These are phyloP conservation scores for Halesus radiatus DNA, from an alignment of 1,140 invertebrate species.

Conservation along the genomic window DNA sequence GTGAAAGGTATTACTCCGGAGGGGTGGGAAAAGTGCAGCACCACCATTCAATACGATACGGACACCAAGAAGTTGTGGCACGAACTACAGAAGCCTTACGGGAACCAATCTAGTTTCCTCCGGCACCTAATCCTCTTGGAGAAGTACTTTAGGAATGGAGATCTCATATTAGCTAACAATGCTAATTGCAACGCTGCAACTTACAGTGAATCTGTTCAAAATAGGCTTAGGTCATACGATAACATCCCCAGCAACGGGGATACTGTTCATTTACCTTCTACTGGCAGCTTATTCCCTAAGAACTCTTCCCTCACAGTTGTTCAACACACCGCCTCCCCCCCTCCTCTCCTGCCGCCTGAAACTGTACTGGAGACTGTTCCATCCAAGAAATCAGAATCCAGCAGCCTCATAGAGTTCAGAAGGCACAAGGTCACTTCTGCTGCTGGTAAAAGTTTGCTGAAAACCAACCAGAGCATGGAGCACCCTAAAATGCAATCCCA, in stretches of 20 bases:
- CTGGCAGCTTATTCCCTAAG: conserved; percentile 49
- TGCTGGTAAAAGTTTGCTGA: conserved; percentile 67
- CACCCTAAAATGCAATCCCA: conserved; percentile 31
- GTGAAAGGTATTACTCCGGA: conserved; percentile 79
- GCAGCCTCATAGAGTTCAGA: conserved; percentile 65
- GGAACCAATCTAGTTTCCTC: conserved; percentile 86
- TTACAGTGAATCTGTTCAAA: conserved; percentile 85
- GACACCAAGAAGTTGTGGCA: conserved; percentile 86
- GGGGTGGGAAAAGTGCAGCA: conserved; percentile 85
- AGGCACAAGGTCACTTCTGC: conserved; percentile 62
- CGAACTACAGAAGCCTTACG: conserved; percentile 85
- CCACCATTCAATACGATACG: conserved; percentile 84
- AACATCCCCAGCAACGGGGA: conserved; percentile 66
- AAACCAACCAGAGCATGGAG: conserved; percentile 61
- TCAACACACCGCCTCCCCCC: conserved; percentile 33
- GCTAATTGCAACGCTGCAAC: conserved; percentile 81
- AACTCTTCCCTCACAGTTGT: conserved; percentile 36
- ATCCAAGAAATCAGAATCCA: conserved; percentile 38
- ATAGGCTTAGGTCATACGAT: conserved; percentile 82
- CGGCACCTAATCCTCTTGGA: conserved; percentile 85
- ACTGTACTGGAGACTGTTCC: conserved; percentile 58
- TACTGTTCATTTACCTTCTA: conserved; percentile 47
- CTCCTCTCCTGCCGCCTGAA: conserved; percentile 36
- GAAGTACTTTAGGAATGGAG: conserved; percentile 84
- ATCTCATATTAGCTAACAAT: conserved; percentile 79